Percentiles rank a stretch among this genome's conserved stretches.
Conservation (phyloP, 2,113 vertebrate species). For the Pseudolaguvia tuberculata region DNA sequence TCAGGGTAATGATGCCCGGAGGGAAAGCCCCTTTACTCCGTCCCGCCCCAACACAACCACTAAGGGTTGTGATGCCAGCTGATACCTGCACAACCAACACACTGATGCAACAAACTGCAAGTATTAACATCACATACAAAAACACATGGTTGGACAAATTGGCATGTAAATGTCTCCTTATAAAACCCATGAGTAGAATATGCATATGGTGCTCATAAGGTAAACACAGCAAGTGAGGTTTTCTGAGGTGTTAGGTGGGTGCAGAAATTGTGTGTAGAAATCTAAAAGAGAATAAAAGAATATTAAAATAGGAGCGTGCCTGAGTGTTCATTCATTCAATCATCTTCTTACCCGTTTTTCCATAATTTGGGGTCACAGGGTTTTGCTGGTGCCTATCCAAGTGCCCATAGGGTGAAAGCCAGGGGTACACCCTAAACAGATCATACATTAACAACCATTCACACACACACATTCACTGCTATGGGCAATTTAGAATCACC, state of each 20-base stretch:
- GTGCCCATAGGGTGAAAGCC: no score
- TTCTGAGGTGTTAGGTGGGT: constrained; percentile 3
- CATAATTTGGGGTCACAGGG: no score
- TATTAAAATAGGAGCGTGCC: background rate
- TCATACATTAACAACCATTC: no score
- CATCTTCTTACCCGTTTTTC: no score
- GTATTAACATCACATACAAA: constrained; percentile 46
- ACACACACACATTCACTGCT: no score
- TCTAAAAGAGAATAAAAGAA: background rate
- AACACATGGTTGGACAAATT: constrained; percentile 18
- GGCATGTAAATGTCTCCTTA: constrained; percentile 4
- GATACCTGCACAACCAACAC: constrained; percentile 26
- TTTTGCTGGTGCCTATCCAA: no score
- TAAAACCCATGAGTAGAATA: background rate
- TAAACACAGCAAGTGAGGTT: constrained; percentile 10
- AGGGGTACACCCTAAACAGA: no score
- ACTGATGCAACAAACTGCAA: constrained; percentile 70
- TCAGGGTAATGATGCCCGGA: constrained; percentile 42
- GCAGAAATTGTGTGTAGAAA: constrained; percentile 17
- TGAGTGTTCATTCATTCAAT: no score
- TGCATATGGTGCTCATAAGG: constrained; percentile 11
- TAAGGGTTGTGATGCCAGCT: constrained; percentile 41
- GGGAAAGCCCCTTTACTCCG: constrained; percentile 32
- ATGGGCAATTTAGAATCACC: no score
- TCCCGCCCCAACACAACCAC: constrained; percentile 35